Conservation (phyloP, 2,113 vertebrate genomes). For the Bungarus multicinctus region DNA sequence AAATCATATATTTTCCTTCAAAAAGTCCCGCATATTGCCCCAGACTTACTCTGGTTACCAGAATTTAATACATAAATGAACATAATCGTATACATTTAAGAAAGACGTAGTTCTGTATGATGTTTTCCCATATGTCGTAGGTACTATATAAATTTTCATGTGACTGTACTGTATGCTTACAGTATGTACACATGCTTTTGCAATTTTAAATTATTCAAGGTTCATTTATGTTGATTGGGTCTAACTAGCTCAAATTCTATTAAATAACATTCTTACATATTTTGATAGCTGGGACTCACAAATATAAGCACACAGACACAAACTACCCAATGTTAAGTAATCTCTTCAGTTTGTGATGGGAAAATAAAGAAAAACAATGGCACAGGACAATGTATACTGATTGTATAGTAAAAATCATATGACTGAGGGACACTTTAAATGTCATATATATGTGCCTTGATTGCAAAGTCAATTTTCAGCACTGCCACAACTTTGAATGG, state of each 20-base stretch:
- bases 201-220: background rate
- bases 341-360: background rate
- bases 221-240: background rate
- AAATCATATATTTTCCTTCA: too few relatives aligned
- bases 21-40: background rate
- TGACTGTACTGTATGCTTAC: background rate
- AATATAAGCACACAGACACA: background rate
- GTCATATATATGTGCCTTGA: background rate
- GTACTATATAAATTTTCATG: background rate
- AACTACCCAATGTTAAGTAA: background rate
- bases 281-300: background rate
- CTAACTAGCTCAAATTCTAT: conserved; percentile 21
- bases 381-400: background rate
- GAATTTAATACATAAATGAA: background rate
- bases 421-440: background rate
- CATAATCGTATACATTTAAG: background rate
- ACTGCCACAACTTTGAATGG: background rate
- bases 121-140: background rate
- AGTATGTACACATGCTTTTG: background rate
- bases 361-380: background rate
- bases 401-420: background rate
- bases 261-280: conserved; percentile 9
- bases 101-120: background rate
- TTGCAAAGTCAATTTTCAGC: background rate
- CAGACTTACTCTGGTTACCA: background rate